Conservation (phyloP, 2,888 invertebrate species). For the Homarus gammarus region DNA sequence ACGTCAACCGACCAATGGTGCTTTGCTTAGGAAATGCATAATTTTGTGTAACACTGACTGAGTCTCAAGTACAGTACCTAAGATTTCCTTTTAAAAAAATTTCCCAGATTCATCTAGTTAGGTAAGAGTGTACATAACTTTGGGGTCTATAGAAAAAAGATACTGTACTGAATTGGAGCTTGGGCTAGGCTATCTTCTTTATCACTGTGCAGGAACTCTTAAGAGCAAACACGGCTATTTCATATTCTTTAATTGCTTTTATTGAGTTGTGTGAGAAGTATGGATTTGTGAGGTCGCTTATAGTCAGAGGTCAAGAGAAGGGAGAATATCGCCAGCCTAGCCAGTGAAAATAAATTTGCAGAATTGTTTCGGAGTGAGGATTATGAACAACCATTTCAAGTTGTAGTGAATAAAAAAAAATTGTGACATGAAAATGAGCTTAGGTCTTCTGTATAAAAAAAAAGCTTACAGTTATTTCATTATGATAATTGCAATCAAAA, state of each 20-base stretch:
- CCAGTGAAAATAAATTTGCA: not conserved
- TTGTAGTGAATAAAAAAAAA: not conserved
- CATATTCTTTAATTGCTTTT: constrained; percentile 13
- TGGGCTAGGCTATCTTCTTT: constrained; percentile 19
- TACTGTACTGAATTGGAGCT: not conserved
- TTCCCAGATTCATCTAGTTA: constrained; percentile 30
- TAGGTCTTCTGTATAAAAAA: not conserved
- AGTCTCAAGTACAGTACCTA: not conserved
- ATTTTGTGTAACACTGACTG: constrained; percentile 38
- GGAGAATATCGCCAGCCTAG: constrained; percentile 25
- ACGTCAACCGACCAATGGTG: constrained; percentile 50
- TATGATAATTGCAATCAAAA: not conserved
- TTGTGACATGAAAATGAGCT: not conserved
- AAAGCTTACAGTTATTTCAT: not conserved
- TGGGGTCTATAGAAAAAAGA: constrained; percentile 35
- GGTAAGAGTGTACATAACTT: constrained; percentile 38
- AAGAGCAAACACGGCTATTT: constrained; percentile 15
- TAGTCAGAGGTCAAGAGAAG: not conserved
- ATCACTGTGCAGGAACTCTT: constrained; percentile 3
- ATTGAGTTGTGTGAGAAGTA: not conserved
- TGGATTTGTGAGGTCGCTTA: not conserved
- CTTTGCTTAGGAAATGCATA: constrained; percentile 62
- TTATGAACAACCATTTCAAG: too few species aligned
- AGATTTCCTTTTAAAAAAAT: constrained; percentile 21
- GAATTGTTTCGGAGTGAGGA: not conserved